Evolutionary conservation across 2,888 invertebrate species (phyloP), one percentile per base, ranked within the genome.

Genomic region (Lacanobia wlatinum): DNA sequence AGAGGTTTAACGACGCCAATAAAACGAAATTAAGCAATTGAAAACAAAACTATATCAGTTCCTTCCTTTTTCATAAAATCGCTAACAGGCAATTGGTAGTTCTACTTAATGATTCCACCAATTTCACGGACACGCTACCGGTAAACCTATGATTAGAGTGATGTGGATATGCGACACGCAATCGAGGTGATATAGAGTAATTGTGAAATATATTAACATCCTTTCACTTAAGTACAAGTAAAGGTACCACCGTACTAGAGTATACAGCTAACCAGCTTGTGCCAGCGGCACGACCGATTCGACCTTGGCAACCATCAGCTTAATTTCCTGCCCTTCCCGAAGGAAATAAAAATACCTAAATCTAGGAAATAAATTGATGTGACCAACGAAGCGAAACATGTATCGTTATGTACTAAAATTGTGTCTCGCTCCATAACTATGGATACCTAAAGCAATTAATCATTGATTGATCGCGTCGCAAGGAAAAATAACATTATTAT

Each of bases 381-480:
- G 28, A 18, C 23, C 16, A 1, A 9, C n/a, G 46, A 63, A 74
- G 53, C 53, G 28, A 23, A 62, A 75, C 18, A 34, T 53, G 12
- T 6, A 61, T 4, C 6, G 7, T 12, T 14, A 72, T 21, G n/a
- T 40, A 46, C 2, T 10, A 21, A 62, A 74, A 48, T 72, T 52
- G 18, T 52, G 43, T 72, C 65, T 40, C 14, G 9, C 48, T 18
- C 21, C 52, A 43, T 12, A 28, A 69, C 28, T 69, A 58, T 34
- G 14, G 34, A 40, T 48, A 34, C 76, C 60, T 53, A 46, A 43
- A 28, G 12, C 40, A 48, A 60, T 62, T 61, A 61, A 70, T 75
- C 75, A 78, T 58, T 43, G 28, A 61, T 62, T 78, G 56, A 46
- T 52, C 50, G 50, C 43, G 34, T 68, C 16, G 2, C n/a, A 61